Conservation (phyloP, 2,113 vertebrate species). For the Corythoichthys intestinalis region DNA sequence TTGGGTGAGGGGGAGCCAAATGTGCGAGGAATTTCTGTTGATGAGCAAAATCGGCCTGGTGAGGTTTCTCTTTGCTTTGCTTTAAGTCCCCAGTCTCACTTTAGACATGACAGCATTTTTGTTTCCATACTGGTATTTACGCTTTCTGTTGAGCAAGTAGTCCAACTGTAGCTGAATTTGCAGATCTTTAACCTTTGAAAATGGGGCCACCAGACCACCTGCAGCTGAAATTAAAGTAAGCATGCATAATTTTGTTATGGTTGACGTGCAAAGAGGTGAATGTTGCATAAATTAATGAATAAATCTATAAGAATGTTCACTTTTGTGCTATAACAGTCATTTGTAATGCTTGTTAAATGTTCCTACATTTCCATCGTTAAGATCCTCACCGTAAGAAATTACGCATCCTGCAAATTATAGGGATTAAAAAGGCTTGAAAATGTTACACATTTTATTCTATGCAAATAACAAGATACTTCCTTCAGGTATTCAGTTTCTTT, state of each 20-base stretch:
- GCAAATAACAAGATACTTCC: no score
- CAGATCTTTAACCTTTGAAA: conserved; percentile 54
- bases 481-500: no score
- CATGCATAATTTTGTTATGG: conserved; percentile 29
- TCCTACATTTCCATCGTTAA: not conserved
- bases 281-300: conserved; percentile 10
- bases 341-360: not conserved
- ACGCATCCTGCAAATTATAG: no score
- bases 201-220: conserved; percentile 40
- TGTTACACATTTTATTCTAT: no score
- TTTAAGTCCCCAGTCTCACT: conserved; percentile 30
- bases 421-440: no score
- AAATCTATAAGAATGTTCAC: conserved; percentile 11
- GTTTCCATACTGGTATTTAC: conserved; percentile 61
- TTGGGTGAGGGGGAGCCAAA: conserved; percentile 53
- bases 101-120: conserved; percentile 57
- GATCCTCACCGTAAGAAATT: no score
- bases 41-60: conserved; percentile 49
- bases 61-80: conserved; percentile 40
- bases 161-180: conserved; percentile 47
- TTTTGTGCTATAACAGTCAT: not conserved
- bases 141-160: conserved; percentile 30
- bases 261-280: conserved; percentile 35
- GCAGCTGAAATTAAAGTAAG: conserved; percentile 27
- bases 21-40: conserved; percentile 57